Evolutionary conservation across 2,797 vertebrate species (phyloP).

Genomic region (Eleutherodactylus coqui): DNA sequence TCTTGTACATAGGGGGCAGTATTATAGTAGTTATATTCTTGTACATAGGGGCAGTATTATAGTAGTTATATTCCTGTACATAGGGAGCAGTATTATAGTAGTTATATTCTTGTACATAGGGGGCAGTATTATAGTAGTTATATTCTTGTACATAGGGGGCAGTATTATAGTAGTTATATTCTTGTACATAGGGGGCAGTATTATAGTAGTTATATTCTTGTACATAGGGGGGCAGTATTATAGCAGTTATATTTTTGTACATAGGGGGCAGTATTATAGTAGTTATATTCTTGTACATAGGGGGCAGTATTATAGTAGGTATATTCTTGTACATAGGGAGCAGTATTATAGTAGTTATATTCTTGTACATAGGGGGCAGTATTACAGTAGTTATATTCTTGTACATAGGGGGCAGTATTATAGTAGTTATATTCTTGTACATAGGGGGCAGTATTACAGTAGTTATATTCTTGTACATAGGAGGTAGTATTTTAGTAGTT

Average conservation of each 20-base stretch:
- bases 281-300: background rate
- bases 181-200: background rate
- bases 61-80: no score
- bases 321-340: no score
- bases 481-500: background rate
- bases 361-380: background rate
- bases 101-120: no score
- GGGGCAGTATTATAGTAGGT: background rate
- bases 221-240: background rate
- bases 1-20: no score
- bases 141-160: conserved; percentile 9
- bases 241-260: background rate
- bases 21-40: no score
- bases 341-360: conserved; percentile 22
- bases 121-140: conserved; percentile 23
- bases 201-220: conserved; percentile 23
- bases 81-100: no score
- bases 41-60: no score
- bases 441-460: background rate
- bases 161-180: conserved; percentile 20
- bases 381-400: conserved; percentile 19
- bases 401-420: background rate
- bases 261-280: conserved; percentile 1
- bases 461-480: no score
- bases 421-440: background rate